phyloP scores from a whole-genome alignment of 2,888 invertebrate species.

The Lottia gigantea region DNA sequence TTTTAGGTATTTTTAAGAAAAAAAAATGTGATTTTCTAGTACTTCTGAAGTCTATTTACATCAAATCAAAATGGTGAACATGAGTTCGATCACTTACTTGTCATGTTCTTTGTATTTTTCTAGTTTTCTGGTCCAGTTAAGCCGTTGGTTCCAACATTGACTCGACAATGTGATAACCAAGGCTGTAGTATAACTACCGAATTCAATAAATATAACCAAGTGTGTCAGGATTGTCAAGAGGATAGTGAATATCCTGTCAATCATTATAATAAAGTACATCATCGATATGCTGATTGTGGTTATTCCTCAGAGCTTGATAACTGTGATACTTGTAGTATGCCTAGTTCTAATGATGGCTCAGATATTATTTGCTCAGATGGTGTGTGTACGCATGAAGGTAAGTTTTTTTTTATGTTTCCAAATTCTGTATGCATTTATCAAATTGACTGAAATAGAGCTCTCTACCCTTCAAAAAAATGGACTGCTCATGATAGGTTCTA shows the following conservation, averaged over 20 bases:
- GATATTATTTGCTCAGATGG: conserved; percentile 90
- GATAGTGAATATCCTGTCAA: conserved; percentile 14
- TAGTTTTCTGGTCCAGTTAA: not conserved
- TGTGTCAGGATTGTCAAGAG: not conserved
- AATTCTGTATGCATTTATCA: too few relatives aligned
- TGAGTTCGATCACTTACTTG: too few relatives aligned
- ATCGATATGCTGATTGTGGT: conserved; percentile 79
- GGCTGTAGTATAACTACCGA: not conserved
- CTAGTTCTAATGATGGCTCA: conserved; percentile 89
- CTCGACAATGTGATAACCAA: not conserved
- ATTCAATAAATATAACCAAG: not conserved
- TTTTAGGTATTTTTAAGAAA: too few relatives aligned
- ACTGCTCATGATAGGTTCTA: too few relatives aligned
- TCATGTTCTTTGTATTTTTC: not conserved
- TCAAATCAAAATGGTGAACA: too few relatives aligned
- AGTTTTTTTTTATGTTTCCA: conserved; percentile 2
- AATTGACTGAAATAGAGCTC: too few relatives aligned
- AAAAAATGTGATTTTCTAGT: too few relatives aligned
- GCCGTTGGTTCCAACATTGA: not conserved
- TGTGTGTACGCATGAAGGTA: conserved; percentile 81
- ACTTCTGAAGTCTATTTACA: too few relatives aligned
- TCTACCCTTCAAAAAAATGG: too few relatives aligned
- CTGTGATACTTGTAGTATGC: conserved; percentile 81
- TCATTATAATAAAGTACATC: conserved; percentile 22
- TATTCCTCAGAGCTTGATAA: conserved; percentile 84